Base-by-base conservation (phyloP, 2,888 invertebrate species). In the Acleris literana region DNA sequence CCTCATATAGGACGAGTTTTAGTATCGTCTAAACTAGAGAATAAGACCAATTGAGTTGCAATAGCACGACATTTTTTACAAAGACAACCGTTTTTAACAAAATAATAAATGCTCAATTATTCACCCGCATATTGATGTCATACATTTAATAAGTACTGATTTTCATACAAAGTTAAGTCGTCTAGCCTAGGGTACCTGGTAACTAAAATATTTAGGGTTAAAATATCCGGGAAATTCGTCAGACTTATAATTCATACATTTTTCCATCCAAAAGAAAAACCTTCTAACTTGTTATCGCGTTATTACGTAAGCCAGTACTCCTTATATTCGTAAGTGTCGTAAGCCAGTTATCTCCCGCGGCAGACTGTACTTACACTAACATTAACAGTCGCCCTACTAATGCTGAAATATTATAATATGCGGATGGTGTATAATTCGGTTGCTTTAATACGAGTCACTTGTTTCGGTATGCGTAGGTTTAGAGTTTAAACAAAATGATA, bases 321-420 rank as follows among this genome's bases (percentile, higher is more conserved):
- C 33, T 64, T 52, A 57, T 57, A 63, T 65, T 60, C 51, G 55
- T 51, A 56, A 65, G 55, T 22, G 55, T 22, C 65, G 51, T 65
- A 65, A 65, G 65, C 65, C 60, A 52, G 65, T 44, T 65, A 65
- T 65, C 65, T 65, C 5, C 44, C 44, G 51, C 44, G 29, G 33
- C 65, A 65, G 60, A 56, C 60, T 61, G 65, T 54, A 54, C 54
- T 59, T 60, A 64, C 60, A 54, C 54, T 59, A 55, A 64, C 60
- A 61, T 65, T 65, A 65, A 55, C 60, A 29, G 51, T 43, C 60
- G 60, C 65, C 65, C 51, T 16, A 49, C 54, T 65, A 65, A 65
- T 65, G 55, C 65, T 65, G 60, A 65, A 65, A 65, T 65, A 63
- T 63, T 63, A 61, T 65, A 63, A 56, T 63, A 61, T 61, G 55